Conservation (phyloP, 2,113 vertebrate genomes). For the Corydoras maculifer region DNA sequence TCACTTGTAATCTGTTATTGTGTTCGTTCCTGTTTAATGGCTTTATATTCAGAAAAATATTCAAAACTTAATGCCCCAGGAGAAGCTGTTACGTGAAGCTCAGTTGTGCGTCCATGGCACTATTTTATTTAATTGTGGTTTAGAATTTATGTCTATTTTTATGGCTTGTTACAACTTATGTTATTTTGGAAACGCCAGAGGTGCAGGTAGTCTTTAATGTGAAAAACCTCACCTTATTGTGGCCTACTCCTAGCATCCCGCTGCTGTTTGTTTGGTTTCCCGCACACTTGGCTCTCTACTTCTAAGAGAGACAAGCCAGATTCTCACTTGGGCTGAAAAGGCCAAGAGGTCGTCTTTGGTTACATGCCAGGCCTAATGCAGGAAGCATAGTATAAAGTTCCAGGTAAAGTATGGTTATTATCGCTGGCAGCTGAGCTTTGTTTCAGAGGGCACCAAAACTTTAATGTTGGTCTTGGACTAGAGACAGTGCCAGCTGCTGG, state of each 20-base stretch:
- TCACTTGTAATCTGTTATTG: no score
- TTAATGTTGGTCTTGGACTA: constrained; percentile 32
- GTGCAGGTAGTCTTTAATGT: constrained; percentile 41
- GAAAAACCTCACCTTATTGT: constrained; percentile 40
- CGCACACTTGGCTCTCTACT: constrained; percentile 36
- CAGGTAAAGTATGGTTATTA: constrained; percentile 47
- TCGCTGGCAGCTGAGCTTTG: constrained; percentile 32
- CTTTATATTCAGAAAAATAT: no score
- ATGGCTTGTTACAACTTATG: constrained; percentile 27
- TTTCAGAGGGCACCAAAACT: constrained; percentile 35
- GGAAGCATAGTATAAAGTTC: constrained; percentile 46
- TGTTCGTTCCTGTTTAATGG: no score
- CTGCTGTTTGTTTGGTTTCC: constrained; percentile 35
- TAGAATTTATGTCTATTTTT: constrained; percentile 35
- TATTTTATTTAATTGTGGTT: constrained; percentile 21
- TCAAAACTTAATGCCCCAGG: no score
- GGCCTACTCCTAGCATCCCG: constrained; percentile 28
- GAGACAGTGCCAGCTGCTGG: constrained; percentile 15
- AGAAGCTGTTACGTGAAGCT: no score
- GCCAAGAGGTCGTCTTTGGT: constrained; percentile 49
- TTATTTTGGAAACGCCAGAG: constrained; percentile 25
- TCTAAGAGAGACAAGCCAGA: constrained; percentile 43
- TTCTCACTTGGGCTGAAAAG: constrained; percentile 32
- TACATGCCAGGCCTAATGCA: constrained; percentile 53
- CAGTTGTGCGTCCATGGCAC: constrained; percentile 13